Evolutionary conservation across 2,113 vertebrate genomes (phyloP).

Genomic region (Lutjanus erythropterus): DNA sequence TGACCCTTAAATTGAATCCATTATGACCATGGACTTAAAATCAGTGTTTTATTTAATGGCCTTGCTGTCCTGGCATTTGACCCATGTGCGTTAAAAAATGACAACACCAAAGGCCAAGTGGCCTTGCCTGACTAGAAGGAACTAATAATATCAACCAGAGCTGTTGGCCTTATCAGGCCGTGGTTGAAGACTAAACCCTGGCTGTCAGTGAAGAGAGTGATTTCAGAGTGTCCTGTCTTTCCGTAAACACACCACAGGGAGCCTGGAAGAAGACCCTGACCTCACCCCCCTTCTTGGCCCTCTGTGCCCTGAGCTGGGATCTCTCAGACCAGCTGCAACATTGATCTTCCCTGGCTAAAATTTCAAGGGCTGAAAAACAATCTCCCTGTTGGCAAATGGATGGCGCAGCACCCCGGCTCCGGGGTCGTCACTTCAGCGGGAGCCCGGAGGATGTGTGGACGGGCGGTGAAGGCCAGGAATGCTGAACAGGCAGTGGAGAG

Average conservation of each 20-base stretch:
- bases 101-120: too few species aligned
- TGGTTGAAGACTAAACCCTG: slow-evolving; percentile 37
- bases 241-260: slow-evolving; percentile 77
- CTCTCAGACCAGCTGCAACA: slow-evolving; percentile 81
- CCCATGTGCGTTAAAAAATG: too few species aligned
- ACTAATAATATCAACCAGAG: slow-evolving; percentile 22
- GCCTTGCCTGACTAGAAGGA: too few species aligned
- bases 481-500: slow-evolving; percentile 55
- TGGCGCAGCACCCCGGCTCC: slow-evolving; percentile 60
- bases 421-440: slow-evolving; percentile 74
- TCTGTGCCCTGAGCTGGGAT: slow-evolving; percentile 49
- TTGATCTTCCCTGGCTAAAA: slow-evolving; percentile 79
- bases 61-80: too few species aligned
- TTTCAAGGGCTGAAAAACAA: slow-evolving; percentile 86
- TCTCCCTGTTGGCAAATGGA: slow-evolving; percentile 83
- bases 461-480: slow-evolving; percentile 66
- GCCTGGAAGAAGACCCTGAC: slow-evolving; percentile 73
- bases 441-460: slow-evolving; percentile 52
- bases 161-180: slow-evolving; percentile 27
- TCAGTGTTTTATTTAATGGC: too few species aligned
- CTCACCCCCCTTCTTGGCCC: slow-evolving; percentile 55
- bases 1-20: too few species aligned
- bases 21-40: too few species aligned
- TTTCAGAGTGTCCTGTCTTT: slow-evolving; percentile 67
- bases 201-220: slow-evolving; percentile 57